Evolutionary conservation across 1,140 invertebrate genomes (phyloP), one percentile per base, ranked within the genome.

Genomic region (Ceratosolen fusciceps): DNA sequence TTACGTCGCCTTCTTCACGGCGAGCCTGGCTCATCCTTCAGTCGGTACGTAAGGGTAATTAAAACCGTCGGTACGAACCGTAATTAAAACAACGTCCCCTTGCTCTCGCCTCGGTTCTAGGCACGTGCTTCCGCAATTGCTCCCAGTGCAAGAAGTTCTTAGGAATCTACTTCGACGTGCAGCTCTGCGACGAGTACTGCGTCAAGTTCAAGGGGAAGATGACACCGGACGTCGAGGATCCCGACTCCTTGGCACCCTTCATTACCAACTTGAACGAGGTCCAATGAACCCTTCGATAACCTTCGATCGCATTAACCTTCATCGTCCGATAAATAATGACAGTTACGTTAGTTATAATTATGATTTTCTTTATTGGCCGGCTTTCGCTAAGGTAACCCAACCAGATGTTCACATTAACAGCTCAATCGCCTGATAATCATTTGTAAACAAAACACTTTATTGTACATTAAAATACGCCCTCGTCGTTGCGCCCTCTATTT

Each of bases 61-160:
- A 67, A 67, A 67, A 67, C 4, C 19, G 12, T 60, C 58, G 58
- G 8, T 60, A 26, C 16, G 31, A n/a, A 37, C 0, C 31, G 34
- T 65, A 8, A 65, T 37, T 34, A 65, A 65, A 65, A 65, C 37
- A 0, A 26, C 3, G n/a, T 65, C 4, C n/a, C 1, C n/a, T 62
- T 75, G 26, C 52, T 54, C 39, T 74, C n/a, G n/a, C n/a, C n/a
- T n/a, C n/a, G n/a, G 3, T 37, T 81, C 26, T 84, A 88, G 93
- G 93, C 49, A 91, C 95, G 37, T 96, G 95, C 86, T 94, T 96
- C 56, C 93, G 95, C 82, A 97, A 97, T 88, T 97, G 96, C 85
- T 95, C 95, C 0, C 95, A 96, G 85, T 96, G 96, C 88, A 96
- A 95, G 86, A 95, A 95, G 86, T 96, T 96, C 93, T 94, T 95